phyloP scores from a whole-genome alignment of 2,113 vertebrate genomes.

The Himantopus leucocephalus region DNA sequence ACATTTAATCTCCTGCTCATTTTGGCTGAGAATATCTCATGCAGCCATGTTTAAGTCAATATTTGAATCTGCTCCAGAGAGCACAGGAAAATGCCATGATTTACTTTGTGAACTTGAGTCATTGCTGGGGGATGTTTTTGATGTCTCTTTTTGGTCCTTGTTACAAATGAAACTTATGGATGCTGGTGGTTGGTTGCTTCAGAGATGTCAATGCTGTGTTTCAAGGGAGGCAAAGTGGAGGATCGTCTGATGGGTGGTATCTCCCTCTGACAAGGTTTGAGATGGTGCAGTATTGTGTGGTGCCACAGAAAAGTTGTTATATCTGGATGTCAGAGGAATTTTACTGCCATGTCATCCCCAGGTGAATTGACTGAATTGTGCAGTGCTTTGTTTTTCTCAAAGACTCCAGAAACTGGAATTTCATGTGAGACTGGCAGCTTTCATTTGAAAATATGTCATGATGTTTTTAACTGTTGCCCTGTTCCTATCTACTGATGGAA shows the following conservation, averaged over 20 bases:
- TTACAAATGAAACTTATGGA: neutral
- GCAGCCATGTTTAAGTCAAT: neutral
- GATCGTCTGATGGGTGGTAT: neutral
- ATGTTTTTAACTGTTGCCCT: neutral
- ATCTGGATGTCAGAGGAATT: neutral
- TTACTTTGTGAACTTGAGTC: neutral
- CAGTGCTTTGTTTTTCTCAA: neutral
- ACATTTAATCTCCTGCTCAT: neutral
- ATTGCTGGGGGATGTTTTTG: neutral
- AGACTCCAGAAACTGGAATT: neutral
- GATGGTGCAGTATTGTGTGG: rapidly evolving
- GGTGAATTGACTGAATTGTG: neutral
- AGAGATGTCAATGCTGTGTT: neutral
- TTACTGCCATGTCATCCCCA: neutral
- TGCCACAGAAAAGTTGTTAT: neutral
- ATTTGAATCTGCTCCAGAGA: neutral
- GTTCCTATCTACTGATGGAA: neutral
- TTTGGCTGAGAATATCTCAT: neutral
- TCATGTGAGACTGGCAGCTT: neutral
- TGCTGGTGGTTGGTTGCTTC: neutral
- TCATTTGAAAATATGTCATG: neutral
- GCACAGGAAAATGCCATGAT: neutral
- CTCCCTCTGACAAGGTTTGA: neutral
- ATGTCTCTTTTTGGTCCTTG: neutral
- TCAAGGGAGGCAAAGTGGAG: neutral